Percentiles rank a stretch among this genome's conserved stretches.
These are phyloP conservation scores for Actinernus sp. DNA, from an alignment of 92 coral and sea anemone species.

Conservation along the genomic window DNA sequence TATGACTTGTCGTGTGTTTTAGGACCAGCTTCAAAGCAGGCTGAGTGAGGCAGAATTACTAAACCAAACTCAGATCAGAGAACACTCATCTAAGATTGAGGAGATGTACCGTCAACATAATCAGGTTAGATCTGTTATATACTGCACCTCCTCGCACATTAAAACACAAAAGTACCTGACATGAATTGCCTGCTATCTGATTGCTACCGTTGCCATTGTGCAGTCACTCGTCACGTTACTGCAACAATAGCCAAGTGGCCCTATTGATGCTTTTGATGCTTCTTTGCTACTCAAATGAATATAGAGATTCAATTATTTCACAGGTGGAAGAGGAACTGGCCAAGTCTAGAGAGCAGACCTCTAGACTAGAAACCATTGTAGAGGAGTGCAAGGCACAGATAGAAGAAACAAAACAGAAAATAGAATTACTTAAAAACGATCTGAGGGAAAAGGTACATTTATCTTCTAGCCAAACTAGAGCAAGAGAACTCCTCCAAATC, in stretches of 20 bases:
- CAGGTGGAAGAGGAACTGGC: constrained; percentile 83
- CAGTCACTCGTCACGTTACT: too few species aligned
- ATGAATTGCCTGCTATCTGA: too few species aligned
- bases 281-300: too few species aligned
- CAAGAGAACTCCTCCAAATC: too few species aligned
- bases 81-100: constrained; percentile 82
- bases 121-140: too few species aligned
- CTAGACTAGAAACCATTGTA: constrained; percentile 71
- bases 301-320: too few species aligned
- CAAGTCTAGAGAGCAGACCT: constrained; percentile 53
- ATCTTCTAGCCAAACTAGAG: too few species aligned
- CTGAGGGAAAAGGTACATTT: constrained; percentile 76
- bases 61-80: constrained; percentile 77
- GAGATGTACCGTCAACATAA: constrained; percentile 86
- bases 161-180: too few species aligned
- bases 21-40: constrained; percentile 82
- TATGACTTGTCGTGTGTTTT: not conserved
- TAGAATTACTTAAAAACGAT: constrained; percentile 58
- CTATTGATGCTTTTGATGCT: too few species aligned
- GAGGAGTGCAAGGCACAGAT: constrained; percentile 71
- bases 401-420: constrained; percentile 47
- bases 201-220: too few species aligned
- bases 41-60: constrained; percentile 71
- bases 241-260: too few species aligned
- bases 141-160: too few species aligned